phyloP scores from a whole-genome alignment of 2,888 invertebrate species.

The Chrysolina oricalcia region DNA sequence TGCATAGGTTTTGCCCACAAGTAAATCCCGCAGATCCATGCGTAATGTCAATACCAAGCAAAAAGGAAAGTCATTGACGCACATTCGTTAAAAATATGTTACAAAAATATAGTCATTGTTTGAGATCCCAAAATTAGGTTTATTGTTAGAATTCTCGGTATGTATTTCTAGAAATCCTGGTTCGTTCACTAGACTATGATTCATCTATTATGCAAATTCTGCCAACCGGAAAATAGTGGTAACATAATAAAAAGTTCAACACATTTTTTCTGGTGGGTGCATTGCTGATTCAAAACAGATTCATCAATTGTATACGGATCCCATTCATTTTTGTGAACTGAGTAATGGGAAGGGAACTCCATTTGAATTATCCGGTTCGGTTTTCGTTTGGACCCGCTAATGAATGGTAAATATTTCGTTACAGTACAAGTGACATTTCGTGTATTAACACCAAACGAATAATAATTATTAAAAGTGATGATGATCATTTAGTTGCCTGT shows the following conservation, averaged over 20 bases:
- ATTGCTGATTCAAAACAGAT: neutral
- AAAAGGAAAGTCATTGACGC: conserved; percentile 5
- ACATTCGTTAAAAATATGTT: neutral
- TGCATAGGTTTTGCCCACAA: neutral
- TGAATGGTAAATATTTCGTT: too few species aligned
- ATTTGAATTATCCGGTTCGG: too few species aligned
- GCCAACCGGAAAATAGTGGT: conserved; percentile 6
- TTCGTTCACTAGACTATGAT: conserved; percentile 11
- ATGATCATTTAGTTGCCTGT: too few species aligned
- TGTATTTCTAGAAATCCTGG: conserved; percentile 4
- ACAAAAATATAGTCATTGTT: neutral
- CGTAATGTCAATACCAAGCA: neutral
- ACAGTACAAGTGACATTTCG: too few species aligned
- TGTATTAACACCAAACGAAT: too few species aligned
- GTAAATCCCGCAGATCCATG: neutral
- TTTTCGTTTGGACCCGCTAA: too few species aligned
- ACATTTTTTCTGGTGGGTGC: conserved; percentile 2
- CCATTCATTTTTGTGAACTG: neutral
- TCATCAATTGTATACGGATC: neutral
- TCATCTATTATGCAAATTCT: conserved; percentile 14
- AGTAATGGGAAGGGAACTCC: neutral
- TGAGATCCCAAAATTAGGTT: conserved; percentile 9
- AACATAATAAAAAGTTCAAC: conserved; percentile 1
- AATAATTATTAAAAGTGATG: too few species aligned
- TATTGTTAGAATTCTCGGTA: neutral